Conservation (phyloP, 2,113 vertebrate genomes). For the Rutilus rutilus region DNA sequence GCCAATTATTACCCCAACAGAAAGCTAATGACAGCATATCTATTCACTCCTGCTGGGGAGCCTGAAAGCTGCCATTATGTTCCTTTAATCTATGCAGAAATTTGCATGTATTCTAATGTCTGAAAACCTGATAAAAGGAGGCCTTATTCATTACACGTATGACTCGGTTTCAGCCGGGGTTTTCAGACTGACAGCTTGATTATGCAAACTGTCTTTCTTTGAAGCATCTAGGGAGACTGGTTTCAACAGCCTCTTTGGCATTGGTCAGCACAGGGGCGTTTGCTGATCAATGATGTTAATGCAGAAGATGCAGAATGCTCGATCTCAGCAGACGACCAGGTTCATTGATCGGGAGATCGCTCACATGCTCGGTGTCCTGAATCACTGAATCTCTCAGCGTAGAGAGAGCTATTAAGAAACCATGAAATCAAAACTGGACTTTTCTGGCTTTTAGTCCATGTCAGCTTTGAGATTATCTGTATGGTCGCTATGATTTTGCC, state of each 20-base stretch:
- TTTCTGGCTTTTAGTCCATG: background rate
- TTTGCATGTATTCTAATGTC: background rate
- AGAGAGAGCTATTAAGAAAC: background rate
- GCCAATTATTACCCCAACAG: slow-evolving; percentile 61
- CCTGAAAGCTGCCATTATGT: slow-evolving; percentile 38
- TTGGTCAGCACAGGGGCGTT: slow-evolving; percentile 59
- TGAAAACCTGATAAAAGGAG: background rate
- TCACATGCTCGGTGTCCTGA: slow-evolving; percentile 25
- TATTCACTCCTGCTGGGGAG: slow-evolving; percentile 47
- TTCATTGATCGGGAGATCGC: slow-evolving; percentile 45
- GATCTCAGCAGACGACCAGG: slow-evolving; percentile 57
- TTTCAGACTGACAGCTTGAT: slow-evolving; percentile 31
- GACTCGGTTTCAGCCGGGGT: background rate
- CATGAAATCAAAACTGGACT: background rate
- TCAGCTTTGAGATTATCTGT: background rate
- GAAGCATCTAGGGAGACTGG: slow-evolving; percentile 20
- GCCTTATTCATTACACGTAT: background rate
- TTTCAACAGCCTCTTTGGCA: slow-evolving; percentile 39
- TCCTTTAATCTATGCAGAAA: slow-evolving; percentile 38
- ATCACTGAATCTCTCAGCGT: slow-evolving; percentile 15
- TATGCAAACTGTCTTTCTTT: slow-evolving; percentile 31
- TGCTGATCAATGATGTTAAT: slow-evolving; percentile 62
- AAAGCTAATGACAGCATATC: slow-evolving; percentile 60
- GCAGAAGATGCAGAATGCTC: slow-evolving; percentile 40
- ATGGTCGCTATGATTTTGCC: too few relatives aligned